Evolutionary conservation across 2,113 vertebrate genomes (phyloP).

Genomic region (Megaceryle torquata): DNA sequence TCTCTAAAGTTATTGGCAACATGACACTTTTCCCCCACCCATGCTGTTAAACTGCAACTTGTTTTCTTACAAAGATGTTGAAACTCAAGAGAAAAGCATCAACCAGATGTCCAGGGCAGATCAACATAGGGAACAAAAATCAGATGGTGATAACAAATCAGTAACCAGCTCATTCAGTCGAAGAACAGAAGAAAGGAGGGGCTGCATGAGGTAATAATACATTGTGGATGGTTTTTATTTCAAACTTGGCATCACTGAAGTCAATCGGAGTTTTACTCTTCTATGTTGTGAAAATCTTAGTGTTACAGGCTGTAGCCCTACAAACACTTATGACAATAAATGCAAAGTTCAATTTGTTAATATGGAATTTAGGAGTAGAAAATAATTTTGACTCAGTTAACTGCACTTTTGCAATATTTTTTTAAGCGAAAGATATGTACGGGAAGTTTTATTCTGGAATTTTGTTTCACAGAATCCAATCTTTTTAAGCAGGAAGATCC

Average conservation of each 20-base stretch:
- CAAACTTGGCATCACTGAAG: neutral
- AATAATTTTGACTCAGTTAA: neutral
- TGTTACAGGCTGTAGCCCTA: neutral
- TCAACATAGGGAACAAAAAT: slow-evolving; percentile 7
- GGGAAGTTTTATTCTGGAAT: neutral
- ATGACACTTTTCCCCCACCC: neutral
- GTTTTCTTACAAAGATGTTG: slow-evolving; percentile 5
- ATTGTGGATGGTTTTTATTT: neutral
- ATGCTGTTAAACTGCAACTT: neutral
- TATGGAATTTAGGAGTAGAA: neutral
- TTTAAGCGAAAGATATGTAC: neutral
- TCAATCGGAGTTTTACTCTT: neutral
- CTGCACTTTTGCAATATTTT: neutral
- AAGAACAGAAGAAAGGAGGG: slow-evolving; percentile 12
- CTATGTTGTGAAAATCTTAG: too few species aligned
- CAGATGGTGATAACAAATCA: neutral
- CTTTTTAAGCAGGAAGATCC: neutral
- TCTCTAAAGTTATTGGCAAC: neutral
- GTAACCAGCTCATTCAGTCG: neutral
- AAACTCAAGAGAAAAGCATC: slow-evolving; percentile 5
- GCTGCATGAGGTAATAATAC: slow-evolving; percentile 59
- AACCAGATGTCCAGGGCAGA: neutral
- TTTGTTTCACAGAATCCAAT: neutral
- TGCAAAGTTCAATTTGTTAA: neutral
- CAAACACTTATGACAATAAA: neutral